phyloP scores from a whole-genome alignment of 2,113 vertebrate species.

The Lagopus muta region DNA sequence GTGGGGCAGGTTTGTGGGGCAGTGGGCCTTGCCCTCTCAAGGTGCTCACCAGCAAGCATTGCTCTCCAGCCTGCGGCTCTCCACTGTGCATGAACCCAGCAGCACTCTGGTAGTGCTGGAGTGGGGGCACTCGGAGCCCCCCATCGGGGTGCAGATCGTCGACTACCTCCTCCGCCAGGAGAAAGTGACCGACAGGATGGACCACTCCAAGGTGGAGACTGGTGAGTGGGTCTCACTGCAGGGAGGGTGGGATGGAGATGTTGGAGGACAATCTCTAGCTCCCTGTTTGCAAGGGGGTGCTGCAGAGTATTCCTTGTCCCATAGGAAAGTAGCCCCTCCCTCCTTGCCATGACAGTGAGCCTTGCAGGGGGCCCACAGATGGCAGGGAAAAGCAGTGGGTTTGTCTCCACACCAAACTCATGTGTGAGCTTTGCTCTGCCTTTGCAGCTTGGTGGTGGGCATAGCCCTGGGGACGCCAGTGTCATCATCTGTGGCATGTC shows the following conservation, averaged over 20 bases:
- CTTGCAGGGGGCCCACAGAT: background rate
- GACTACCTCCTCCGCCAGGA: constrained; percentile 98
- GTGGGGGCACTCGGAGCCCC: constrained; percentile 94
- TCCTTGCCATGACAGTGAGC: background rate
- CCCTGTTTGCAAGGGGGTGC: background rate
- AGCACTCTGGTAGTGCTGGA: constrained; percentile 95
- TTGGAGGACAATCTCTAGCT: background rate
- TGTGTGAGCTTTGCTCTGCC: background rate
- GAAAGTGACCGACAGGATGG: constrained; percentile 93
- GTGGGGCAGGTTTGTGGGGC: background rate
- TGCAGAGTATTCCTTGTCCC: background rate
- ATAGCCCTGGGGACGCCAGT: background rate
- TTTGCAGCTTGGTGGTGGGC: background rate
- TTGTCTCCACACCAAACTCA: background rate
- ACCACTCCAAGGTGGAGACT: constrained; percentile 97
- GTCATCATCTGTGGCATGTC: background rate
- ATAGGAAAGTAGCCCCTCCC: background rate
- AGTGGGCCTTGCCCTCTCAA: background rate
- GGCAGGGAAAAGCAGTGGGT: background rate
- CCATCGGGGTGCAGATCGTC: constrained; percentile 92
- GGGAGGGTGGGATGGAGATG: background rate
- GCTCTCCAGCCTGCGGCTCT: constrained; percentile 85
- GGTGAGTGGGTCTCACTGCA: constrained; percentile 74
- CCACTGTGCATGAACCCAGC: constrained; percentile 92
- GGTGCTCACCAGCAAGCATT: background rate